These are phyloP conservation scores for Paralichthys olivaceus DNA, from an alignment of 2,113 vertebrate species.

Conservation along the genomic window DNA sequence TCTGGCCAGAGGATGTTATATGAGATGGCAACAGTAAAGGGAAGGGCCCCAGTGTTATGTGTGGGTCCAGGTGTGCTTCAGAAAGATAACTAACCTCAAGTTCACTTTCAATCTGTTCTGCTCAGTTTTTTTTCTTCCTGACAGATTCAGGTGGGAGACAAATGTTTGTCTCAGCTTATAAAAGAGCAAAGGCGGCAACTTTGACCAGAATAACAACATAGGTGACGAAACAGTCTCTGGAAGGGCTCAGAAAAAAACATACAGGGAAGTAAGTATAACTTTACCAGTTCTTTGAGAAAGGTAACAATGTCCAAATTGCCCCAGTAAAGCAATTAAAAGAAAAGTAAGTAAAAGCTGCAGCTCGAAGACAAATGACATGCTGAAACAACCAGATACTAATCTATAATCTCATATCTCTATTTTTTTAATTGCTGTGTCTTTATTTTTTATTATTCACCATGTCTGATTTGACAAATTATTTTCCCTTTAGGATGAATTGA, in stretches of 20 bases:
- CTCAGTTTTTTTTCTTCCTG: constrained; percentile 1
- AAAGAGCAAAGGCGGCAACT: neutral
- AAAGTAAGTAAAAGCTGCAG: too few relatives aligned
- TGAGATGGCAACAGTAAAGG: constrained; percentile 33
- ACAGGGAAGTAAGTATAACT: neutral
- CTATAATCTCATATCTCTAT: too few relatives aligned
- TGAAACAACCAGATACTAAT: too few relatives aligned
- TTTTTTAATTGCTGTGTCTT: too few relatives aligned
- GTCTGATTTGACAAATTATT: too few relatives aligned
- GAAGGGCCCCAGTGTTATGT: constrained; percentile 3
- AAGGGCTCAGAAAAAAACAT: too few relatives aligned
- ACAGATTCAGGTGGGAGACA: neutral
- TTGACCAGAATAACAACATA: neutral
- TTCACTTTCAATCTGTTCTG: neutral
- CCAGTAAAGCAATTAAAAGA: neutral
- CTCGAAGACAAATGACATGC: too few relatives aligned
- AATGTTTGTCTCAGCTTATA: neutral
- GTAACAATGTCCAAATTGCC: neutral
- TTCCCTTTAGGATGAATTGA: too few relatives aligned
- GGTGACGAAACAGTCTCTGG: too few relatives aligned
- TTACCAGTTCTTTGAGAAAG: neutral
- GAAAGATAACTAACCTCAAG: constrained; percentile 4
- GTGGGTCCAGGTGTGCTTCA: constrained; percentile 57
- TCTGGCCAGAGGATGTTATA: constrained; percentile 52
- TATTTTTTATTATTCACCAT: too few relatives aligned